phyloP scores from a whole-genome alignment of 2,113 vertebrate species.

The Circaetus gallicus region DNA sequence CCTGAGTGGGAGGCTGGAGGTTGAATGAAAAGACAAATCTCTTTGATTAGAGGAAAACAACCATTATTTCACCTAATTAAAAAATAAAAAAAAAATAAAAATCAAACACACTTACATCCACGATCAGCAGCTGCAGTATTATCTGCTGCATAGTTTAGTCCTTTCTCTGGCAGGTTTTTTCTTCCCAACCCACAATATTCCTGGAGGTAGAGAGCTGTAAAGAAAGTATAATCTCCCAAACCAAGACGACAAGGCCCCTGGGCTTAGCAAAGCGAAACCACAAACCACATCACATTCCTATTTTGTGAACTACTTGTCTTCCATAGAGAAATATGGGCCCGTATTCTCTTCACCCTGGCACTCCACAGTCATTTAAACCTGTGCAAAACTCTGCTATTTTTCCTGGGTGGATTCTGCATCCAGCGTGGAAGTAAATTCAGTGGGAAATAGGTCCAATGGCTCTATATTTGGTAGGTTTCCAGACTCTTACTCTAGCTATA shows the following conservation, averaged over 20 bases:
- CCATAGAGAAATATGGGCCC: background rate
- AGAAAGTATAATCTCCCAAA: background rate
- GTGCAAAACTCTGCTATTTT: background rate
- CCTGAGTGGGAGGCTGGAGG: background rate
- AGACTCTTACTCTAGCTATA: background rate
- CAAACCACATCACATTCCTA: background rate
- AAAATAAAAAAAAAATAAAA: background rate
- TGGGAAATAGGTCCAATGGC: background rate
- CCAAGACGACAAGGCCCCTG: background rate
- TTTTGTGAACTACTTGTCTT: background rate
- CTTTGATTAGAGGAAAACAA: conserved; percentile 23
- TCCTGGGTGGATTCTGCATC: background rate
- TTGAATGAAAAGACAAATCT: conserved; percentile 11
- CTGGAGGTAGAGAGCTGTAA: background rate
- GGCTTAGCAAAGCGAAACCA: background rate
- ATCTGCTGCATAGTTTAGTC: background rate
- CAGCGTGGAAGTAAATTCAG: background rate
- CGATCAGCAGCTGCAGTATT: background rate
- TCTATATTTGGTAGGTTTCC: background rate
- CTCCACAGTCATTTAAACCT: background rate
- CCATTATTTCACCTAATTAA: background rate
- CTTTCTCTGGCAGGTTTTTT: background rate
- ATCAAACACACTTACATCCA: background rate
- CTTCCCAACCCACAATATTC: background rate
- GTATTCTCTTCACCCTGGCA: background rate